phyloP scores from a whole-genome alignment of 2,113 vertebrate species.

The Sapayoa aenigma region DNA sequence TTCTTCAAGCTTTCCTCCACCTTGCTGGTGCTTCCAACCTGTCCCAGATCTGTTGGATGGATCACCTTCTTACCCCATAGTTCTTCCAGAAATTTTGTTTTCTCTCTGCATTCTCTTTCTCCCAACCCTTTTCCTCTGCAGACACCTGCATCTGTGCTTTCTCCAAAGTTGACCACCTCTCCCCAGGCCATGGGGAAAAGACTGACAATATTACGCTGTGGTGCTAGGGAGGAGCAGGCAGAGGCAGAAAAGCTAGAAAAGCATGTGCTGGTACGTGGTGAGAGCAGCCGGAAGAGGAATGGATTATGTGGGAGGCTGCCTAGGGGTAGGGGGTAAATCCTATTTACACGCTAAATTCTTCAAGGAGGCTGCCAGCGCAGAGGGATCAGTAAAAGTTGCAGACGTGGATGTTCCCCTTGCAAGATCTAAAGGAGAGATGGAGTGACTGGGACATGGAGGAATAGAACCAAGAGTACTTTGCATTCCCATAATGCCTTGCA shows the following conservation, averaged over 20 bases:
- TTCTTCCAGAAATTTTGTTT: not conserved
- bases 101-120: not conserved
- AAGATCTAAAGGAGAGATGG: not conserved
- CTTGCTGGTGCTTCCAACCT: not conserved
- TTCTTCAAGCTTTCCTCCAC: not conserved
- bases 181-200: not conserved
- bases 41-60: not conserved
- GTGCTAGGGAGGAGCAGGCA: not conserved
- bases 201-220: not conserved
- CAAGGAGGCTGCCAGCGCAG: fast-evolving
- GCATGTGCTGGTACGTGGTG: not conserved
- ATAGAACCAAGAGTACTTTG: not conserved
- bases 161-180: not conserved
- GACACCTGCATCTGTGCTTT: not conserved
- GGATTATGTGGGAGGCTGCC: not conserved
- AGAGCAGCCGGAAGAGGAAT: not conserved
- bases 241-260: not conserved
- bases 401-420: not conserved
- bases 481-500: not conserved
- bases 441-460: not conserved
- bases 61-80: not conserved
- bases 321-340: not conserved
- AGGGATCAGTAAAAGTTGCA: not conserved
- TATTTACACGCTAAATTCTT: not conserved
- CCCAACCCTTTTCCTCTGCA: not conserved